phyloP scores from a whole-genome alignment of 2,888 invertebrate genomes.

The Hyposoter didymator region DNA sequence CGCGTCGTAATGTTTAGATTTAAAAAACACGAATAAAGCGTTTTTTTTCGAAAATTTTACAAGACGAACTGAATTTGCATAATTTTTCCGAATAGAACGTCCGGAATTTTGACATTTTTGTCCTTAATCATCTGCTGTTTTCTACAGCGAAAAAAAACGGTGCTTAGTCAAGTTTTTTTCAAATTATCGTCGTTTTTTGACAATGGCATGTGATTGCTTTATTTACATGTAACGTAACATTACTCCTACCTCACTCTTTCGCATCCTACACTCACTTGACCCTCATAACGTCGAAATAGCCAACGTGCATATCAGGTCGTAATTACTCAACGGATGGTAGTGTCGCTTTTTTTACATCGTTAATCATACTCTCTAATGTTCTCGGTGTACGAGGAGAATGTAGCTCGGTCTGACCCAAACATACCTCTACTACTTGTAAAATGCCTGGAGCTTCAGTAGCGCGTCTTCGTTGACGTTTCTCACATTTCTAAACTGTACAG shows the following conservation, averaged over 20 bases:
- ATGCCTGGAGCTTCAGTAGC: constrained; percentile 33
- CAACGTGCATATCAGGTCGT: constrained; percentile 63
- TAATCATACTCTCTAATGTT: constrained; percentile 58
- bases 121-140: neutral
- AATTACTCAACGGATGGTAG: constrained; percentile 48
- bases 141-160: neutral
- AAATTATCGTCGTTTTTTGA: neutral
- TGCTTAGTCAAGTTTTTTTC: neutral
- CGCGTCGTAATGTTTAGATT: neutral
- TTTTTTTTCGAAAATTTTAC: neutral
- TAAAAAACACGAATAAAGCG: neutral
- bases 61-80: neutral
- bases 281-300: constrained; percentile 29
- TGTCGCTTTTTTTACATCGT: constrained; percentile 56
- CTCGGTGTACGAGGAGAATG: constrained; percentile 23
- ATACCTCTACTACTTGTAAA: constrained; percentile 56
- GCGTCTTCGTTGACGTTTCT: constrained; percentile 22
- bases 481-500: constrained; percentile 1
- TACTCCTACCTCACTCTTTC: constrained; percentile 22
- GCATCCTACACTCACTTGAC: constrained; percentile 39
- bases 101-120: too few species aligned
- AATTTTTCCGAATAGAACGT: too few species aligned
- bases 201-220: neutral
- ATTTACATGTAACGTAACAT: constrained; percentile 23
- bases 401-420: constrained; percentile 59